Base-by-base conservation (phyloP, 2,888 invertebrate species). In the Pinctada fucata region DNA sequence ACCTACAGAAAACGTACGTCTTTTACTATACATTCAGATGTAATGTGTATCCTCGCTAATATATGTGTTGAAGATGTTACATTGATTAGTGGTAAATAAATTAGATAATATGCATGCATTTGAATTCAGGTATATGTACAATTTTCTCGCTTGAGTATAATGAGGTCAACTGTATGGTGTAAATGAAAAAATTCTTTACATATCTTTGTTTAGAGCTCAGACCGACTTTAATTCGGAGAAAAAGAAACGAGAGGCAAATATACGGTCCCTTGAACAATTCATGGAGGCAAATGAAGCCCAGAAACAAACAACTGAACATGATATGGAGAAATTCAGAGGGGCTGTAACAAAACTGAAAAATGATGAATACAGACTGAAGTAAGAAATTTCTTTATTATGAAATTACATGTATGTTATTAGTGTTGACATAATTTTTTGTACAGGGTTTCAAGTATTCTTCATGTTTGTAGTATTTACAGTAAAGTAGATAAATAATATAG, bases 241-340 rank as follows among this genome's bases (percentile, higher is more conserved):
- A 31, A 45, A 81, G 69, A 81, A 69, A 49, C 82, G 91, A 10
- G 84, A 87, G 68, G 83, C 85, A 48, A 88, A 90, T 75, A 90
- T 92, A 51, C 75, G 81, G 0, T 77, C 93, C 69, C 92, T 93
- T 52, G 89, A 92, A 16, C 91, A 93, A 13, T 76, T 85, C 58
- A 69, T 88, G 4, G 70, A 80, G 1, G 79, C 79, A 2, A 64
- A 86, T 2, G 69, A 84, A 50, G 87, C 90, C 2, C 86, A 89
- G 72, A 83, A 88, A 49, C 80, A 85, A 5, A 89, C 89, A 2
- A 90, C 88, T 3, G 87, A 89, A 49, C 88, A 90, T 68, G 85
- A 89, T 64, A 72, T 85, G 2, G 88, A 89, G 51, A 89, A 90
- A 87, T 90, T 85, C 75, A 82, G 85, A 31, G 81, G 76, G 48